Evolutionary conservation across 1,140 invertebrate species (phyloP).

Genomic region (Drosophila mauritiana): DNA sequence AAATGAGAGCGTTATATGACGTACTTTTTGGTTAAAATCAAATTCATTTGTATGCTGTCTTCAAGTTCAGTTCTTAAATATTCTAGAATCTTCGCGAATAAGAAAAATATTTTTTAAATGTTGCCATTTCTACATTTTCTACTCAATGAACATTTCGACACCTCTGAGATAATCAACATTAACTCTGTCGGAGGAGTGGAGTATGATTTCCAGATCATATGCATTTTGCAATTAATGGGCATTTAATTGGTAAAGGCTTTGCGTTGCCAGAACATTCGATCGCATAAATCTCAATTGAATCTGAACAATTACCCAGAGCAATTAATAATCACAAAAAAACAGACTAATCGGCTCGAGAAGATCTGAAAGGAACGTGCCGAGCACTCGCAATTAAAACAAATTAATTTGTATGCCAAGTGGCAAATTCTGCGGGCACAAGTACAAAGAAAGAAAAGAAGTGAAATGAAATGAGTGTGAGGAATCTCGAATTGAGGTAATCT

Average conservation of each 20-base stretch:
- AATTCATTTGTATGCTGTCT: neutral
- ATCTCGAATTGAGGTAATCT: constrained; percentile 2
- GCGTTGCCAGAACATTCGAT: constrained; percentile 28
- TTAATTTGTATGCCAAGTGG: constrained; percentile 73
- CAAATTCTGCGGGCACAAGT: constrained; percentile 30
- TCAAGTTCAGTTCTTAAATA: neutral
- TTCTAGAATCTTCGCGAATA: constrained; percentile 1
- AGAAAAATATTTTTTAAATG: no score
- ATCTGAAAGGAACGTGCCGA: constrained; percentile 63
- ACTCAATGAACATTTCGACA: constrained; percentile 15
- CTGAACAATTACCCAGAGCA: constrained; percentile 74
- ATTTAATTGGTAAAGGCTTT: constrained; percentile 60
- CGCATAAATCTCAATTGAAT: constrained; percentile 75
- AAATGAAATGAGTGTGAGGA: neutral
- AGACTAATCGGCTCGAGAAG: constrained; percentile 51
- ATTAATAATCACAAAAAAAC: constrained; percentile 69
- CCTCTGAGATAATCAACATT: constrained; percentile 5
- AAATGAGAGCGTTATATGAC: no score
- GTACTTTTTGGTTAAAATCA: no score
- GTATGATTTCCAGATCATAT: constrained; percentile 11
- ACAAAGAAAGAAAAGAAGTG: constrained; percentile 19
- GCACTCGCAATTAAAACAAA: constrained; percentile 56
- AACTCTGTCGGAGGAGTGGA: neutral
- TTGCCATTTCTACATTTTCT: neutral
- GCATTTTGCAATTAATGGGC: constrained; percentile 37